Evolutionary conservation across 1,140 invertebrate genomes (phyloP), one percentile per base, ranked within the genome.

Genomic region (Drosophila kikkawai): DNA sequence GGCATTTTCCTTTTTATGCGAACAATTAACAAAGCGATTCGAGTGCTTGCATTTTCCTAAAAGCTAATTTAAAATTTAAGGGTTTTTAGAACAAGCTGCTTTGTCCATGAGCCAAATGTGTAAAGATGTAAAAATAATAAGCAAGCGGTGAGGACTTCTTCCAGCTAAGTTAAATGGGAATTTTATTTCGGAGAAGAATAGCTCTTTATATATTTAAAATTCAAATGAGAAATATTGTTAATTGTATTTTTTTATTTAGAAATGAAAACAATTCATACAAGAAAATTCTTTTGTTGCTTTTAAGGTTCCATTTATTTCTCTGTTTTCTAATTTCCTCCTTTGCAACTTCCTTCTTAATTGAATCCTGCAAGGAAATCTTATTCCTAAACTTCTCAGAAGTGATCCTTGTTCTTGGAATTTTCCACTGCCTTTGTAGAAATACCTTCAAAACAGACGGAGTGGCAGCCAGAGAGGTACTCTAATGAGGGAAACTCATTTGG

Each of bases 401-500:
- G 29, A 17, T 41, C 39, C 45, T 37, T 37, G 2, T 29, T 17
- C n/a, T 53, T 11, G 15, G 29, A 39, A 55, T 55, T 8, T 12
- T 6, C 13, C 13, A 17, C 26, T 50, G 3, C 22, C 26, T 29
- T 56, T 59, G 42, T 50, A 71, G 39, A 32, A 71, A 73, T 50
- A 73, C 32, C 69, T 50, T 73, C 69, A 71, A 71, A 70, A 70
- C 65, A 67, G 55, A 79, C 47, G 47, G 13, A 39, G 13, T 42
- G 29, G 4, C 22, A 34, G 19, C 50, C 32, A 17, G 50, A 50
- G 70, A 26, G 68, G 58, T 37, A 47, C 80, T 76, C 63, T 90
- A 90, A 90, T 90, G 85, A 90, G 86, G 60, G 78, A 90, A 90
- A 90, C 86, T 90, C 85, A 90, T 90, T 90, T 90, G 85, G 75